Evolutionary conservation across 2,888 invertebrate species (phyloP).

Genomic region (Melieria omissa): DNA sequence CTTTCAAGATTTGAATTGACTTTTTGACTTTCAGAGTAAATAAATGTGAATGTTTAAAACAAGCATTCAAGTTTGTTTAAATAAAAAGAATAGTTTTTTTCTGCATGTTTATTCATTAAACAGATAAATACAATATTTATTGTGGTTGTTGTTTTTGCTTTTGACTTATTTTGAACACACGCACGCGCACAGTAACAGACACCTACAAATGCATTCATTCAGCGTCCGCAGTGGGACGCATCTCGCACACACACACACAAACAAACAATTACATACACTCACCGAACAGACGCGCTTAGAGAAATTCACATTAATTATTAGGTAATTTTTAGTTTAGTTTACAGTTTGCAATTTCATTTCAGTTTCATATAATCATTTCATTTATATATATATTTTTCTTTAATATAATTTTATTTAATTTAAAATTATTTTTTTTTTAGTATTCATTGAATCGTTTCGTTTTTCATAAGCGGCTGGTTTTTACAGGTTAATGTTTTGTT

Average conservation of each 20-base stretch:
- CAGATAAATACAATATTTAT: conserved; percentile 27
- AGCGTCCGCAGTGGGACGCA: not conserved
- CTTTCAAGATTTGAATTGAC: too few species aligned
- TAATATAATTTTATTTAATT: not conserved
- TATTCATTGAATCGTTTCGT: conserved; percentile 17
- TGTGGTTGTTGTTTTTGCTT: conserved; percentile 19
- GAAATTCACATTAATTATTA: conserved; percentile 31
- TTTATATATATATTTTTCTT: not conserved
- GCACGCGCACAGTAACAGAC: not conserved
- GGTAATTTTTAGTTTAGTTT: conserved; percentile 13
- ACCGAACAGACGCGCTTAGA: conserved; percentile 11
- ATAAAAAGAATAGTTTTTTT: conserved; percentile 5
- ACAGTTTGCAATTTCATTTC: conserved; percentile 7
- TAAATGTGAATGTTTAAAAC: too few species aligned
- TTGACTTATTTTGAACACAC: conserved; percentile 24
- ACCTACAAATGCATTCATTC: not conserved
- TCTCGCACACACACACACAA: not conserved
- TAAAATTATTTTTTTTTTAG: conserved; percentile 3
- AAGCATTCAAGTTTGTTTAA: not conserved
- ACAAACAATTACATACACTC: not conserved
- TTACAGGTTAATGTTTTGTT: conserved; percentile 2
- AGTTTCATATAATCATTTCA: too few species aligned
- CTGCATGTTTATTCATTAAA: conserved; percentile 25
- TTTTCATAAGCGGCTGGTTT: not conserved
- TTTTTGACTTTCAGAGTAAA: too few species aligned